phyloP scores from a whole-genome alignment of 2,113 vertebrate species.

The Oophaga pumilio region DNA sequence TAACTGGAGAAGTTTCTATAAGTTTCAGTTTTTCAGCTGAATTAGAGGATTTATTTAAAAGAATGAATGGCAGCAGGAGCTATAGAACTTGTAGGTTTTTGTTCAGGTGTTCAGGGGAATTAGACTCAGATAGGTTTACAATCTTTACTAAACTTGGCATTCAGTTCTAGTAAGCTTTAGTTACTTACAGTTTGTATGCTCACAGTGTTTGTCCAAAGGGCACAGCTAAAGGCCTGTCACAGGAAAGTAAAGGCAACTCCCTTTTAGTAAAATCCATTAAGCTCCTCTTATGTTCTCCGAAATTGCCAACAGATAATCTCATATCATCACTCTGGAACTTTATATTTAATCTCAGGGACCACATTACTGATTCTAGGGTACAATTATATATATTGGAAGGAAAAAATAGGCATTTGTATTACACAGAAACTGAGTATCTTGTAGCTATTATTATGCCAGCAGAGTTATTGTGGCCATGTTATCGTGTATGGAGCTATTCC shows the following conservation, averaged over 20 bases:
- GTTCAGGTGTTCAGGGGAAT: not conserved
- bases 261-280: constrained; percentile 24
- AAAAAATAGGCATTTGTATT: not conserved
- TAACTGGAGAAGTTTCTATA: not conserved
- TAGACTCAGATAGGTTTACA: constrained; percentile 19
- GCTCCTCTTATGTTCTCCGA: constrained; percentile 5
- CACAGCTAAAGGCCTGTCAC: constrained; percentile 49
- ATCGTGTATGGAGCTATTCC: not conserved
- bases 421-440: not conserved
- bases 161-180: constrained; percentile 22
- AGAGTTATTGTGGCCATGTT: not conserved
- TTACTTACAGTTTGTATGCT: constrained; percentile 44
- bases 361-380: not conserved
- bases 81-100: constrained; percentile 16
- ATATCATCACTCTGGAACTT: not conserved
- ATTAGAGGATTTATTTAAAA: constrained; percentile 7
- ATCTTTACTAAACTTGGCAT: constrained; percentile 36
- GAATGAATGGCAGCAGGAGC: not conserved
- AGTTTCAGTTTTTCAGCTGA: not conserved
- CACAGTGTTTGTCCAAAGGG: constrained; percentile 50
- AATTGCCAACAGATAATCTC: not conserved
- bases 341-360: not conserved
- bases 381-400: not conserved
- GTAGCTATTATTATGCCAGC: not conserved
- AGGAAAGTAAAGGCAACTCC: constrained; percentile 43